Percentiles rank a stretch among this genome's conserved stretches.
phyloP scores from a whole-genome alignment of 1,140 invertebrate genomes.

The Pteromalus puparum region DNA sequence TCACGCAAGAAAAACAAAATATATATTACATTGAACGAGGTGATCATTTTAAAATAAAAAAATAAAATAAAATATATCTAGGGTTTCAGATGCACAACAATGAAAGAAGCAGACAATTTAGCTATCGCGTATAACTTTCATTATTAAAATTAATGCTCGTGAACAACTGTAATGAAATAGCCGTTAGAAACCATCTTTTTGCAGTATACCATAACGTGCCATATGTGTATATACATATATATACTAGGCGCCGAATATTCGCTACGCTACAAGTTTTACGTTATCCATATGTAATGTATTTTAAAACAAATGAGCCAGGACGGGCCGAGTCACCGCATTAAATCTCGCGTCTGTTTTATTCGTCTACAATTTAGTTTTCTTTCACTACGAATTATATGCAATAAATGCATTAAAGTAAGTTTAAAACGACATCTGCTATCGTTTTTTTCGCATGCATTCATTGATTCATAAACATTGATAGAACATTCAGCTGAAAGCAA shows the following conservation, averaged over 20 bases:
- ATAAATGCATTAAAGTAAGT: conserved; percentile 37
- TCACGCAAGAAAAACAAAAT: background rate
- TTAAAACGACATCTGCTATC: background rate
- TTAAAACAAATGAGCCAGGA: conserved; percentile 48
- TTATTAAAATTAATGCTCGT: background rate
- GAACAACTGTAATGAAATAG: background rate
- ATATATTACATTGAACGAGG: no score
- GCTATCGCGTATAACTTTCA: background rate
- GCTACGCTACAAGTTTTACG: conserved; percentile 34
- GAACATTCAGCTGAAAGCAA: conserved; percentile 15
- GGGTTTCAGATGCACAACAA: no score
- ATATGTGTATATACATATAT: conserved; percentile 37
- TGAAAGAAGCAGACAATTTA: no score
- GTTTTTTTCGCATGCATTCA: conserved; percentile 22
- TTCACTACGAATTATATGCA: background rate
- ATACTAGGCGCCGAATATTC: conserved; percentile 43
- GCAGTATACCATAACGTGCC: conserved; percentile 15
- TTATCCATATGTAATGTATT: conserved; percentile 22
- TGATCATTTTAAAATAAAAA: no score
- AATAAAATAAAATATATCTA: no score
- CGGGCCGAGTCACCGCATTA: conserved; percentile 49
- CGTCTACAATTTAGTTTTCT: background rate
- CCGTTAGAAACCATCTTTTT: conserved; percentile 38
- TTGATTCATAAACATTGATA: conserved; percentile 38
- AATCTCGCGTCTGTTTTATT: conserved; percentile 12